Evolutionary conservation across 2,113 vertebrate species (phyloP).

Genomic region (Acanthochromis polyacanthus): DNA sequence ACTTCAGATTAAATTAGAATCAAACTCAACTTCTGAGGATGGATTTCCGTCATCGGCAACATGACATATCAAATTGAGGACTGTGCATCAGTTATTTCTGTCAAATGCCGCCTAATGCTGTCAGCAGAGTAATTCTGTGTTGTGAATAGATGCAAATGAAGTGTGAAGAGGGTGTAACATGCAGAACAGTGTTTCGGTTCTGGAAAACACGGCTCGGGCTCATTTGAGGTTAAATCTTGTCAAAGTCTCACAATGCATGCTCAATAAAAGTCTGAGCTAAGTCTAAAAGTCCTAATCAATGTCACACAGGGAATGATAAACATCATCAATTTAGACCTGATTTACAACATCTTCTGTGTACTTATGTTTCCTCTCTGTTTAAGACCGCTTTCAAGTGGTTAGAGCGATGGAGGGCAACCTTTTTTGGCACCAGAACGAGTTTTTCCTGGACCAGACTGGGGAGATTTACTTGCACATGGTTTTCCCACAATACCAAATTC

Average conservation of each 20-base stretch:
- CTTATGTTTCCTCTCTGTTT: slow-evolving; percentile 56
- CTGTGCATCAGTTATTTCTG: slow-evolving; percentile 3
- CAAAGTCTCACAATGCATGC: neutral
- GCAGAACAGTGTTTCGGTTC: slow-evolving; percentile 2
- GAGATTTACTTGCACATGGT: slow-evolving; percentile 65
- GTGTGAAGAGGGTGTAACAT: neutral
- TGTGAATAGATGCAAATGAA: neutral
- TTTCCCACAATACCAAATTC: slow-evolving; percentile 72
- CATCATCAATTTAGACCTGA: slow-evolving; percentile 34
- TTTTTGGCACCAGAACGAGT: slow-evolving; percentile 52
- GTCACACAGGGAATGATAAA: slow-evolving; percentile 44
- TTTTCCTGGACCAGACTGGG: slow-evolving; percentile 68
- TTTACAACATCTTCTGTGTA: slow-evolving; percentile 48
- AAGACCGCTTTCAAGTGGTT: slow-evolving; percentile 68
- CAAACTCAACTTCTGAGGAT: neutral
- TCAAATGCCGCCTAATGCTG: neutral
- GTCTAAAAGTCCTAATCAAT: slow-evolving; percentile 33
- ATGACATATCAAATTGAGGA: neutral
- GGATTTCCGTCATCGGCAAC: slow-evolving; percentile 16
- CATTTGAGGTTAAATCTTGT: slow-evolving; percentile 31
- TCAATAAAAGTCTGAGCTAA: too few relatives aligned
- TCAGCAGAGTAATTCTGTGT: slow-evolving; percentile 11
- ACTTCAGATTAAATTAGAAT: slow-evolving; percentile 18
- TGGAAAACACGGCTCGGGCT: slow-evolving; percentile 2
- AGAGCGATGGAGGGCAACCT: slow-evolving; percentile 56